phyloP scores from a whole-genome alignment of 2,888 invertebrate genomes.

The Tillus elongatus region DNA sequence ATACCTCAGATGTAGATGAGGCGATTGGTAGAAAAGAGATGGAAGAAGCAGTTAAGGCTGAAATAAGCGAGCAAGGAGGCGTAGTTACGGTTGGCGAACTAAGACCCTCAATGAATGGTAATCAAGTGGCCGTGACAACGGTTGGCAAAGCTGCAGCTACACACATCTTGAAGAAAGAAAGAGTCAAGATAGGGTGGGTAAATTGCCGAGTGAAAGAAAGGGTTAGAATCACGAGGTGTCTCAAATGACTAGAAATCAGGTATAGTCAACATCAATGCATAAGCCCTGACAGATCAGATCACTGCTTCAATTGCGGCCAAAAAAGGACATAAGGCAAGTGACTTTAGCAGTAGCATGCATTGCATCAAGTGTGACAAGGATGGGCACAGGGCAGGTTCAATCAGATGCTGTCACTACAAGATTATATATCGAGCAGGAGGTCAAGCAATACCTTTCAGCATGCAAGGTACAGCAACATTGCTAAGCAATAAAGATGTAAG shows the following conservation, averaged over 20 bases:
- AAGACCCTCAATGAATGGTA: background rate
- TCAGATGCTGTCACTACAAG: no score
- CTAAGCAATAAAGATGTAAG: no score
- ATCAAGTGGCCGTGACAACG: no score
- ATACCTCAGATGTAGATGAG: background rate
- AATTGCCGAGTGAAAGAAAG: no score
- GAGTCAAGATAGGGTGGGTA: background rate
- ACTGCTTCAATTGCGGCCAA: background rate
- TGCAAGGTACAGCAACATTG: no score
- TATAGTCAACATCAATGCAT: background rate
- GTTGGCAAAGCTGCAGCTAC: background rate
- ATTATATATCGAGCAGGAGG: no score
- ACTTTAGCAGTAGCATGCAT: background rate
- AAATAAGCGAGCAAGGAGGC: background rate
- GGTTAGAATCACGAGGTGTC: no score
- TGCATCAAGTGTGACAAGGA: background rate
- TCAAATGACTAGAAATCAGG: background rate
- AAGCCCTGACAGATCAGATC: background rate
- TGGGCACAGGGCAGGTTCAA: background rate
- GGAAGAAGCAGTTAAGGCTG: background rate
- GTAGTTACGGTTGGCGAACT: background rate
- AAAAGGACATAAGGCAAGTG: background rate
- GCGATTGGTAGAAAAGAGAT: background rate
- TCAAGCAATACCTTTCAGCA: no score
- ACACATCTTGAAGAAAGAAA: background rate